phyloP scores from a whole-genome alignment of 2,888 invertebrate species.

The Drosophila colorata region DNA sequence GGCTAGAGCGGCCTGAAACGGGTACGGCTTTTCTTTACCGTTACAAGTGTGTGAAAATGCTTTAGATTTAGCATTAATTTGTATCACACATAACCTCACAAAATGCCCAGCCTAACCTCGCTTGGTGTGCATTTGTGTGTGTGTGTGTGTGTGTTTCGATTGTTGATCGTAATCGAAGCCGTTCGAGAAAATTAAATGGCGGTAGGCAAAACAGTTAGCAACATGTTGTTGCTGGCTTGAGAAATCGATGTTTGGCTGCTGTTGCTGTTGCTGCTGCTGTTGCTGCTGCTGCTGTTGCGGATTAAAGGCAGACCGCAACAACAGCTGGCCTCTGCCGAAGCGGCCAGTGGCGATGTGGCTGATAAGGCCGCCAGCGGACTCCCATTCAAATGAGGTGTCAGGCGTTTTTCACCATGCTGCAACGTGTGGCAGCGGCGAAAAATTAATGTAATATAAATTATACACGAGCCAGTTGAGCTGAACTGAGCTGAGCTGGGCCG shows the following conservation, averaged over 20 bases:
- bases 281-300: constrained; percentile 6
- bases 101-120: constrained; percentile 61
- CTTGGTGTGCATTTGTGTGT: constrained; percentile 32
- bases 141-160: constrained; percentile 33
- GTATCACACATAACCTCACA: constrained; percentile 57
- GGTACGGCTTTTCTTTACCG: constrained; percentile 61
- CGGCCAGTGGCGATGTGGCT: constrained; percentile 45
- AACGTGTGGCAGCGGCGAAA: constrained; percentile 10
- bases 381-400: constrained; percentile 75
- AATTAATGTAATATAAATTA: constrained; percentile 62
- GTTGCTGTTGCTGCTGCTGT: constrained; percentile 13
- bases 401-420: constrained; percentile 30
- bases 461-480: constrained; percentile 40
- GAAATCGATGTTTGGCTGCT: constrained; percentile 49
- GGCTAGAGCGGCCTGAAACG: constrained; percentile 33
- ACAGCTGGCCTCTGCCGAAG: background rate
- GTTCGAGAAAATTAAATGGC: constrained; percentile 70
- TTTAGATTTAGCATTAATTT: constrained; percentile 77
- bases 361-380: constrained; percentile 43
- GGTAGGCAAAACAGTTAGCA: constrained; percentile 69
- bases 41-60: constrained; percentile 79
- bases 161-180: constrained; percentile 76
- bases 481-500: constrained; percentile 7
- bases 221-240: constrained; percentile 45
- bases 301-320: constrained; percentile 10